phyloP scores from a whole-genome alignment of 2,888 invertebrate genomes.

The Lepidochrysops patricia region DNA sequence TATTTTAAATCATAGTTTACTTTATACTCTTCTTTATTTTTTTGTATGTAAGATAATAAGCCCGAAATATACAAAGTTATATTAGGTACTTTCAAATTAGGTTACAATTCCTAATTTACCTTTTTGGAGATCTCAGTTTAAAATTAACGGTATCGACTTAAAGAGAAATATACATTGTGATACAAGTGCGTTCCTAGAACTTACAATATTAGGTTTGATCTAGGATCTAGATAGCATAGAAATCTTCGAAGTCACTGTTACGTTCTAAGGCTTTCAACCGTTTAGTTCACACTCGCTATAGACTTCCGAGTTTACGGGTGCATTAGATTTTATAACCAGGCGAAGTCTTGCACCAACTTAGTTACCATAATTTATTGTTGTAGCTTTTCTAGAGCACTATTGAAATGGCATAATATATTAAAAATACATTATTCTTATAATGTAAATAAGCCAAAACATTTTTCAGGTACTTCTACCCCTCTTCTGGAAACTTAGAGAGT shows the following conservation, averaged over 20 bases:
- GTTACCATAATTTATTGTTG: not conserved
- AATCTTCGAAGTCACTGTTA: conserved; percentile 1
- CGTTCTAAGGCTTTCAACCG: not conserved
- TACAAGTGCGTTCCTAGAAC: not conserved
- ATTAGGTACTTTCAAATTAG: no score
- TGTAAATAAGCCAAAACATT: no score
- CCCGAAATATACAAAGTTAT: no score
- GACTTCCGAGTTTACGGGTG: conserved; percentile 18
- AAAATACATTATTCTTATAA: no score
- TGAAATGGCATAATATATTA: no score
- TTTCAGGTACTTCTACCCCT: no score
- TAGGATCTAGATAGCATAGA: conserved; percentile 1
- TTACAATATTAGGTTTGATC: not conserved
- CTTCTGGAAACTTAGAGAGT: no score
- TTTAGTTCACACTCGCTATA: conserved; percentile 17
- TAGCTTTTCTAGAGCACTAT: not conserved
- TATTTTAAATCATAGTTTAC: no score
- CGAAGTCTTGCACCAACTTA: conserved; percentile 2
- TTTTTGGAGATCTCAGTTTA: no score
- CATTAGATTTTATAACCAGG: conserved; percentile 19
- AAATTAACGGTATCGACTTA: not conserved
- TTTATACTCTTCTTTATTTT: no score
- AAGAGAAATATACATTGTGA: not conserved
- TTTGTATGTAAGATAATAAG: no score
- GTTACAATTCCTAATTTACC: no score